These are phyloP conservation scores for Eurosta solidaginis DNA, from an alignment of 1,140 invertebrate species.

Conservation along the genomic window DNA sequence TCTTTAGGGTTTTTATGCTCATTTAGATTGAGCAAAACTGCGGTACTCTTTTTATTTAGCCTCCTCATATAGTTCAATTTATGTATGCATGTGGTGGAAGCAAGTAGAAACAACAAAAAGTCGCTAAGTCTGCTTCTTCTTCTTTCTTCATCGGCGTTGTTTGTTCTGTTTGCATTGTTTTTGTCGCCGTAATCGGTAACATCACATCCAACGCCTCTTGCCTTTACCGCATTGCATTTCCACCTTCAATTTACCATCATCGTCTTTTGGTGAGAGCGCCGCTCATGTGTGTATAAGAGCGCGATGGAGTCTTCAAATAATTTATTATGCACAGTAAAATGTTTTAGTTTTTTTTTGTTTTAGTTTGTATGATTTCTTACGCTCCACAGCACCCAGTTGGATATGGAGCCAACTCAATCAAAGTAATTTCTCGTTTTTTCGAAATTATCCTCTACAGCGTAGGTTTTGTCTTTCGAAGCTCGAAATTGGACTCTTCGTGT, in stretches of 20 bases:
- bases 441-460: too few species aligned
- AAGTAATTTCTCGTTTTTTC: too few species aligned
- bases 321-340: too few species aligned
- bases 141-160: not conserved
- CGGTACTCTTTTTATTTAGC: not conserved
- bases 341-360: too few species aligned
- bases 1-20: not conserved
- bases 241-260: not conserved
- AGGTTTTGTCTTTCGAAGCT: too few species aligned
- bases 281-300: too few species aligned
- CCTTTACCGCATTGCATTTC: not conserved
- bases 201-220: not conserved
- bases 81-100: too few species aligned
- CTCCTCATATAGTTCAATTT: not conserved
- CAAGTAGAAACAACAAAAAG: not conserved
- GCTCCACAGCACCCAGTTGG: too few species aligned
- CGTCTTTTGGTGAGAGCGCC: not conserved
- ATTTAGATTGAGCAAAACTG: slow-evolving; percentile 2
- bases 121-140: not conserved
- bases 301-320: too few species aligned
- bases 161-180: slow-evolving; percentile 17
- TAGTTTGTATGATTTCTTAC: too few species aligned
- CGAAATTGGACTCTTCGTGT: too few species aligned
- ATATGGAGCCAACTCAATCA: too few species aligned
- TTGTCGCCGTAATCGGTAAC: not conserved